Percentiles rank a stretch among this genome's conserved stretches.
phyloP scores from a whole-genome alignment of 1,140 invertebrate species.

The Arion vulgaris region DNA sequence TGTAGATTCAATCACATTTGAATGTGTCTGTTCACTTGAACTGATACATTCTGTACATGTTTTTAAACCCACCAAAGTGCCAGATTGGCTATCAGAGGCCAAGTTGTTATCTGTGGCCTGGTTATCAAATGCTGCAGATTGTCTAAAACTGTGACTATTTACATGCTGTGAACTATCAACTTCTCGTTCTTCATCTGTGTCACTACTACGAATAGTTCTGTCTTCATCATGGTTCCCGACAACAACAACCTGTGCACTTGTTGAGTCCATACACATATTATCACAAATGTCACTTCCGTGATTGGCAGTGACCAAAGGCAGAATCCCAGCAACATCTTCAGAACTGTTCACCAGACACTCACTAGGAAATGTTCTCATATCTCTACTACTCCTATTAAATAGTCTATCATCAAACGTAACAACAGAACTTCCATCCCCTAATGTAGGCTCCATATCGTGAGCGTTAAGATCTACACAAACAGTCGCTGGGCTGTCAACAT shows the following conservation, averaged over 20 bases:
- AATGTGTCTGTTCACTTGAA: slow-evolving; percentile 7
- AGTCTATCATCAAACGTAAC: slow-evolving; percentile 30
- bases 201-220: neutral
- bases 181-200: neutral
- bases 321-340: slow-evolving; percentile 19
- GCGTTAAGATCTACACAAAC: slow-evolving; percentile 35
- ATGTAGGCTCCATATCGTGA: slow-evolving; percentile 38
- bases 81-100: neutral
- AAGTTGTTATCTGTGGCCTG: neutral
- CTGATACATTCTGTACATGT: slow-evolving; percentile 19
- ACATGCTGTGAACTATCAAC: slow-evolving; percentile 37
- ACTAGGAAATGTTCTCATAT: neutral
- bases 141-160: neutral
- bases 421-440: slow-evolving; percentile 18
- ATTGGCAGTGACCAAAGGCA: slow-evolving; percentile 8
- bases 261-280: slow-evolving; percentile 19
- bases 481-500: slow-evolving; percentile 34
- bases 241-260: neutral
- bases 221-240: neutral
- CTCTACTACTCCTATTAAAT: slow-evolving; percentile 17
- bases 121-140: slow-evolving; percentile 13
- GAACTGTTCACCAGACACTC: slow-evolving; percentile 40
- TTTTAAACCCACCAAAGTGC: neutral
- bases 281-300: slow-evolving; percentile 35
- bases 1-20: slow-evolving; percentile 4